Percentiles rank a stretch among this genome's conserved stretches.
Conservation (phyloP, 2,888 invertebrate species). For the Achlya flavicornis region DNA sequence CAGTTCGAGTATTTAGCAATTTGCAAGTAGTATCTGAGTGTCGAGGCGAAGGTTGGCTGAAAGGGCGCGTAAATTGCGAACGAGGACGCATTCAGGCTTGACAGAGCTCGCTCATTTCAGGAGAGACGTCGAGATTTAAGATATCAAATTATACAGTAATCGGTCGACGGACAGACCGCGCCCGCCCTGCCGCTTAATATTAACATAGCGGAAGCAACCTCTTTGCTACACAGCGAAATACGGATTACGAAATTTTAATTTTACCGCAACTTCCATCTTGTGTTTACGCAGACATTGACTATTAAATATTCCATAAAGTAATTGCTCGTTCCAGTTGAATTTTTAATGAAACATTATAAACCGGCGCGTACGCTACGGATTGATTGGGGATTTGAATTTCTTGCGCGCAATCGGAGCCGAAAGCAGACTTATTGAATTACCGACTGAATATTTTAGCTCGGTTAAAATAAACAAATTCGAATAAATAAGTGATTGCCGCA, state of each 20-base stretch:
- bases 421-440: conserved; percentile 69
- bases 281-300: conserved; percentile 71
- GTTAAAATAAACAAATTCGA: conserved; percentile 64
- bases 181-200: conserved; percentile 64
- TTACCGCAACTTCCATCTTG: conserved; percentile 68
- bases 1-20: conserved; percentile 45
- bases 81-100: conserved; percentile 71
- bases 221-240: conserved; percentile 65
- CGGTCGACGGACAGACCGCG: conserved; percentile 58
- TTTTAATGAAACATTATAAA: conserved; percentile 78
- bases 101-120: conserved; percentile 61
- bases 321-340: conserved; percentile 75
- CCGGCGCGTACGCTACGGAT: conserved; percentile 63
- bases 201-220: conserved; percentile 73
- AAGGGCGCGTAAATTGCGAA: conserved; percentile 76
- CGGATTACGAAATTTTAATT: conserved; percentile 75
- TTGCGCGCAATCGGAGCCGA: conserved; percentile 69
- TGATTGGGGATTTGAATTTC: conserved; percentile 81
- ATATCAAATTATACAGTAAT: conserved; percentile 80
- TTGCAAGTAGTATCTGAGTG: conserved; percentile 50
- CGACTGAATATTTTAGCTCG: conserved; percentile 69
- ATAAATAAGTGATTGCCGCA: conserved; percentile 50
- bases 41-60: conserved; percentile 54
- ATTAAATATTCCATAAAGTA: conserved; percentile 79
- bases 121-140: conserved; percentile 71